phyloP scores from a whole-genome alignment of 2,113 vertebrate species.

The Myrmecophaga tridactyla region DNA sequence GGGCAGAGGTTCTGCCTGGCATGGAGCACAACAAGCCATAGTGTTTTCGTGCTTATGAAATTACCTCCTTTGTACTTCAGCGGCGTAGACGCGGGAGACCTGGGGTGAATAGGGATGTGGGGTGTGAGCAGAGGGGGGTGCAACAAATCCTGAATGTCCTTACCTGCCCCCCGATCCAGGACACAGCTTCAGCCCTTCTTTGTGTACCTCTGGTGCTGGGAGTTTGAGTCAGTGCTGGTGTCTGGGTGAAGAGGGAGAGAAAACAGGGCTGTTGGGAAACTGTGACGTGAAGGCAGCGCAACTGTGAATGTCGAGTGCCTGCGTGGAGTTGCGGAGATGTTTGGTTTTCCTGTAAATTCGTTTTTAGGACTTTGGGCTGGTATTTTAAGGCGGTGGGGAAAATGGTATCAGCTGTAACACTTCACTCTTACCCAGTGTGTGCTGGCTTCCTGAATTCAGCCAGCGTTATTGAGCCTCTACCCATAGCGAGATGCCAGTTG shows the following conservation, averaged over 20 bases:
- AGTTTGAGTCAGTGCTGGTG: background rate
- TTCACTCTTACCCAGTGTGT: rapidly evolving
- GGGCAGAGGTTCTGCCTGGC: conserved; percentile 15
- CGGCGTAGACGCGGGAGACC: background rate
- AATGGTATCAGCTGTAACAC: rapidly evolving
- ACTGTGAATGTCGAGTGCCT: background rate
- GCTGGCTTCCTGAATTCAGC: rapidly evolving
- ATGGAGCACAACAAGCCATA: background rate
- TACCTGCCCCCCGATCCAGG: background rate
- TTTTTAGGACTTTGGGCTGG: background rate
- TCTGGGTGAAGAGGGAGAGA: background rate
- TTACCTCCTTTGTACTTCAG: conserved; percentile 28
- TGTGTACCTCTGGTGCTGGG: background rate
- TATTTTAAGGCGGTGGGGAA: background rate
- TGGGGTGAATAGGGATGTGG: background rate
- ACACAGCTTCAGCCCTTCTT: background rate
- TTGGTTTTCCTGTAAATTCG: background rate
- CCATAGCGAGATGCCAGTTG: background rate
- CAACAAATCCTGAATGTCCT: background rate
- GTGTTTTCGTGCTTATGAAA: conserved; percentile 36
- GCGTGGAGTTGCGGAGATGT: background rate
- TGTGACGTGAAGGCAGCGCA: rapidly evolving
- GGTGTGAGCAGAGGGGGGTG: background rate
- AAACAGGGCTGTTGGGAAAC: background rate
- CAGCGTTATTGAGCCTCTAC: background rate